A percentile compares a stretch with the other conserved stretches of the same genome.
phyloP scores from a whole-genome alignment of 2,888 invertebrate species.

The Drosophila formosana region DNA sequence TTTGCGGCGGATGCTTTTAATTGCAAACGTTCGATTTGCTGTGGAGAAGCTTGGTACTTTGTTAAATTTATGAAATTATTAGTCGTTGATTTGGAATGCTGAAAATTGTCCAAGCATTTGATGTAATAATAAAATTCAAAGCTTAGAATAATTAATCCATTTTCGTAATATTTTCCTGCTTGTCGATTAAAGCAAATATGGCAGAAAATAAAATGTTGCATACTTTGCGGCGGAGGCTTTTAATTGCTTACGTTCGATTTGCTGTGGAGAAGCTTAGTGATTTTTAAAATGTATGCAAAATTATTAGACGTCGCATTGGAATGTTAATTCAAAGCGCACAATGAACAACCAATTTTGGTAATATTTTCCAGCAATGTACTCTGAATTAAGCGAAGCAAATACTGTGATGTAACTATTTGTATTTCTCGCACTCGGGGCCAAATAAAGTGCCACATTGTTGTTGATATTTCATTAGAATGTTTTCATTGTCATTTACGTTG shows the following conservation, averaged over 20 bases:
- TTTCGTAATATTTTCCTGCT: too few relatives aligned
- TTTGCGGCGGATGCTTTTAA: too few relatives aligned
- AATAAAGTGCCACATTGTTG: constrained; percentile 27
- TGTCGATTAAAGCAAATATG: too few relatives aligned
- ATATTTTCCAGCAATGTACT: neutral
- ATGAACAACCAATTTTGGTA: neutral
- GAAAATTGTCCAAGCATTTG: too few relatives aligned
- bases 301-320: neutral
- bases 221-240: neutral
- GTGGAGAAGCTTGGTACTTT: too few relatives aligned
- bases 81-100: too few relatives aligned
- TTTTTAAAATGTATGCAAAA: neutral
- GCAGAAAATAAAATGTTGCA: neutral
- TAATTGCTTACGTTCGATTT: too few relatives aligned
- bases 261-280: neutral
- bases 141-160: too few relatives aligned
- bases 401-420: constrained; percentile 12
- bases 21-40: too few relatives aligned
- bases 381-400: neutral
- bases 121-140: too few relatives aligned
- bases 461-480: constrained; percentile 54
- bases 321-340: neutral
- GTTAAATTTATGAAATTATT: too few relatives aligned
- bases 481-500: constrained; percentile 41
- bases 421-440: neutral